A percentile compares a stretch with the other conserved stretches of the same genome.
phyloP scores from a whole-genome alignment of 2,797 vertebrate genomes.

The Artibeus lituratus region DNA sequence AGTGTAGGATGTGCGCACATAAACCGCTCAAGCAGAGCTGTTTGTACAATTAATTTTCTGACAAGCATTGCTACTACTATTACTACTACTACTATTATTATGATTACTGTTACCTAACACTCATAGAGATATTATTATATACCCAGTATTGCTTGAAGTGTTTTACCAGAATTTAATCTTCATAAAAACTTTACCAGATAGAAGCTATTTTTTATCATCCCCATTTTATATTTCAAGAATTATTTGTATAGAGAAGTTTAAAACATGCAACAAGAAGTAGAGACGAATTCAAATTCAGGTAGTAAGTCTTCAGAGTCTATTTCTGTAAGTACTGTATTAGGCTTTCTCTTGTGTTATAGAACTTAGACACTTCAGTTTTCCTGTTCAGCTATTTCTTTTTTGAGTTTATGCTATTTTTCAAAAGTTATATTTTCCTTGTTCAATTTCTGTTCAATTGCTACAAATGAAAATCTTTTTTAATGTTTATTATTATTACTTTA shows the following conservation, averaged over 20 bases:
- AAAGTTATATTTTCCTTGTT: not conserved
- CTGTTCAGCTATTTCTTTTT: not conserved
- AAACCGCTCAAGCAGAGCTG: not conserved
- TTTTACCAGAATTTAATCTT: constrained; percentile 2
- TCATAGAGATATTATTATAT: not conserved
- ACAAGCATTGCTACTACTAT: not conserved
- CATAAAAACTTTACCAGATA: not conserved
- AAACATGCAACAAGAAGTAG: not conserved
- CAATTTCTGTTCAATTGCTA: not conserved
- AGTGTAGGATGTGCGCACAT: not conserved
- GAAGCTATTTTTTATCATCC: not conserved
- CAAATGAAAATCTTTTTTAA: not conserved
- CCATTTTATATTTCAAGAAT: not conserved
- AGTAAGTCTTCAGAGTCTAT: not conserved
- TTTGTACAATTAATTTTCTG: not conserved
- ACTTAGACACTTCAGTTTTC: not conserved
- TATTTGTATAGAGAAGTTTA: not conserved
- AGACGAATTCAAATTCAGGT: not conserved
- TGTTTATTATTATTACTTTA: no score
- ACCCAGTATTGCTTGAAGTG: not conserved
- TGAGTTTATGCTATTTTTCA: not conserved
- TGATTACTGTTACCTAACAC: not conserved
- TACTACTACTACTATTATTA: not conserved
- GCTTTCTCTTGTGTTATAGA: not conserved
- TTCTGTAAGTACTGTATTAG: not conserved